Conservation (phyloP, 2,888 invertebrate species). For the Teinopalpus imperialis region DNA sequence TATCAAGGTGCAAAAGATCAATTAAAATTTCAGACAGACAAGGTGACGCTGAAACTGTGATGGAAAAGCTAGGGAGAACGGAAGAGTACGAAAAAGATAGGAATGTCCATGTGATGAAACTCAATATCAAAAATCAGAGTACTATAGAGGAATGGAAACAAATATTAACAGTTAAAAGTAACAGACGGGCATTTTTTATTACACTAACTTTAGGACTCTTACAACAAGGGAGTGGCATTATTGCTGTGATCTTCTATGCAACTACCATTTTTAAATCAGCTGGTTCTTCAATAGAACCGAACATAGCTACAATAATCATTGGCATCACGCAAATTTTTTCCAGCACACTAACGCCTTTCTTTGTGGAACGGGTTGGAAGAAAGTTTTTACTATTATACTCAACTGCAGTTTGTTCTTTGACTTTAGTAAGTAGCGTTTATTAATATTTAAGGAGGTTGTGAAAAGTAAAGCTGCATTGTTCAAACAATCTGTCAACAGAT, state of each 20-base stretch:
- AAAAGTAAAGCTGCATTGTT: too few species aligned
- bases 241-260: constrained; percentile 40
- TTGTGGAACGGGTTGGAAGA: constrained; percentile 51
- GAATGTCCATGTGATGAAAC: not conserved
- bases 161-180: constrained; percentile 38
- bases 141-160: constrained; percentile 35
- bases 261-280: constrained; percentile 46
- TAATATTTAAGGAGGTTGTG: too few species aligned
- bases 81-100: not conserved
- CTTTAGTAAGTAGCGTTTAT: constrained; percentile 57
- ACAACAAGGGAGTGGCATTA: constrained; percentile 44
- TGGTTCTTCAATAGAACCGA: constrained; percentile 39
- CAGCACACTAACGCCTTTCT: constrained; percentile 42
- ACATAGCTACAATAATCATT: constrained; percentile 50
- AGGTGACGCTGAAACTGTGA: constrained; percentile 12
- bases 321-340: constrained; percentile 44
- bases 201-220: constrained; percentile 37
- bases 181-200: constrained; percentile 42
- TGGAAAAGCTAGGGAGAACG: constrained; percentile 1
- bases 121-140: constrained; percentile 1
- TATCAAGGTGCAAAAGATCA: constrained; percentile 26
- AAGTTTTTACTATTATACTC: constrained; percentile 43
- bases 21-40: constrained; percentile 4
- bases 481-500: too few species aligned
- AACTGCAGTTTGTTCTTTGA: constrained; percentile 41